A percentile compares a stretch with the other conserved stretches of the same genome.
phyloP scores from a whole-genome alignment of 2,888 invertebrate genomes.

The Volucella inflata region DNA sequence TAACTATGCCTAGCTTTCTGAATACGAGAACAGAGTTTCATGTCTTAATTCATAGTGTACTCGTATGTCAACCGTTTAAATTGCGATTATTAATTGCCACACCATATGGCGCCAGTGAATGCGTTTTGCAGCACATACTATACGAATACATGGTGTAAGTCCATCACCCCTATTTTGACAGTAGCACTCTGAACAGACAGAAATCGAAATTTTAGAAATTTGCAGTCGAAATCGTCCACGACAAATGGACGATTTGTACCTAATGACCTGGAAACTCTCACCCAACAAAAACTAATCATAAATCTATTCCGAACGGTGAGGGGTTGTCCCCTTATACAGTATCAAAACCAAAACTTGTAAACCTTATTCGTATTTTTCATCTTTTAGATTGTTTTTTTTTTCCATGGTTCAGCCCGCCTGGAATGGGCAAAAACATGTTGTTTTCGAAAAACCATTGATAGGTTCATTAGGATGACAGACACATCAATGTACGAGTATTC shows the following conservation, averaged over 20 bases:
- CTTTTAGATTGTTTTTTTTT: too few species aligned
- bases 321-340: neutral
- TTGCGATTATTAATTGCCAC: constrained; percentile 74
- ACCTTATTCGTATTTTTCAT: neutral
- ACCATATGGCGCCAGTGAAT: constrained; percentile 70
- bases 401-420: neutral
- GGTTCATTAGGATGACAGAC: constrained; percentile 65
- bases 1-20: constrained; percentile 16
- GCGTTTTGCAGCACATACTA: constrained; percentile 38
- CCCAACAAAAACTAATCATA: constrained; percentile 39
- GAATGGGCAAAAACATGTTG: constrained; percentile 57
- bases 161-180: constrained; percentile 66
- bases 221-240: constrained; percentile 53
- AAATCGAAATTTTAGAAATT: constrained; percentile 53
- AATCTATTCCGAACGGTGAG: constrained; percentile 40
- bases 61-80: constrained; percentile 64
- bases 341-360: neutral
- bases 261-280: constrained; percentile 68
- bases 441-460: constrained; percentile 62
- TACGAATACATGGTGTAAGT: constrained; percentile 1
- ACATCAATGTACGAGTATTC: constrained; percentile 19
- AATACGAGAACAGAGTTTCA: constrained; percentile 14
- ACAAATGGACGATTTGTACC: constrained; percentile 72
- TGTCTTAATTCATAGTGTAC: constrained; percentile 52
- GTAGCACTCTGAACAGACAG: neutral